A percentile compares a stretch with the other conserved stretches of the same genome.
These are phyloP conservation scores for Dendrocincla tyrannina DNA, from an alignment of 2,797 vertebrate species.

Conservation along the genomic window DNA sequence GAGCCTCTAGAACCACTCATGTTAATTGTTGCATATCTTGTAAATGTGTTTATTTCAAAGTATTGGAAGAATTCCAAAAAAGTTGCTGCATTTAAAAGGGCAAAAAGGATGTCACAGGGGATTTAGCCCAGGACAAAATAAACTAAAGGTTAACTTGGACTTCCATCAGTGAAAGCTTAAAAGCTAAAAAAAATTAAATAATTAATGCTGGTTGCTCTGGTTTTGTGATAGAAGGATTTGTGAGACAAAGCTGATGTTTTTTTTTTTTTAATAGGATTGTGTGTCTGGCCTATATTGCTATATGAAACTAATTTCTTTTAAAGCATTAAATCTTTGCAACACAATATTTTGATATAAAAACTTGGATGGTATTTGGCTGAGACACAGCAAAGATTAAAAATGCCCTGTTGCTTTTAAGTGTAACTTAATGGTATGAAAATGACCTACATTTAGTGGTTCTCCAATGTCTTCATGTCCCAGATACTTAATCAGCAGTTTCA, in stretches of 20 bases:
- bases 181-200: neutral
- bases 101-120: neutral
- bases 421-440: neutral
- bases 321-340: neutral
- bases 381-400: neutral
- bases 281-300: neutral
- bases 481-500: neutral
- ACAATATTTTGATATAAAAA: neutral
- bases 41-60: conserved; percentile 52
- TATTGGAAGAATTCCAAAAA: conserved; percentile 48
- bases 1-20: conserved; percentile 42
- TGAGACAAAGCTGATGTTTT: conserved; percentile 13
- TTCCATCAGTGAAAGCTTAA: conserved; percentile 28
- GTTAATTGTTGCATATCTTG: conserved; percentile 39
- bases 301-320: conserved; percentile 13
- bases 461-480: neutral
- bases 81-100: conserved; percentile 7
- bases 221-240: neutral
- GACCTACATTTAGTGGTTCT: neutral
- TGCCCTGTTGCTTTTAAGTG: neutral
- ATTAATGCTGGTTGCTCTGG: neutral
- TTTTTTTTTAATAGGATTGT: neutral
- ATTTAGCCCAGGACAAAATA: conserved; percentile 27
- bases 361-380: neutral
- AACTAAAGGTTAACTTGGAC: conserved; percentile 28